Conservation (phyloP, 1,140 invertebrate species). For the Drosophila trapezifrons region DNA sequence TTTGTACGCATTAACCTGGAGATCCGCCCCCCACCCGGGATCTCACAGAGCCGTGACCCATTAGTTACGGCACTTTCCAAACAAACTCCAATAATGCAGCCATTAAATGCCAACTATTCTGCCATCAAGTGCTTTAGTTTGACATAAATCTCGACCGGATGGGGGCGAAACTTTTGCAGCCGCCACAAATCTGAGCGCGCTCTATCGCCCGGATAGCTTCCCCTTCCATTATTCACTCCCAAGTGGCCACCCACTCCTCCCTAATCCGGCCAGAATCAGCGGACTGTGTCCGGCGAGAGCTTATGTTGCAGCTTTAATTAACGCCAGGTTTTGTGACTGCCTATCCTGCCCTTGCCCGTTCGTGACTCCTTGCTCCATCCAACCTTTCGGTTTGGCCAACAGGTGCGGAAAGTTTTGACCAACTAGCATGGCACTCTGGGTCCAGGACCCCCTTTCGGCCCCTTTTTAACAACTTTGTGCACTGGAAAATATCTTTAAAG, state of each 20-base stretch:
- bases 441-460: conserved; percentile 5
- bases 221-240: conserved; percentile 3
- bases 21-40: neutral
- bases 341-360: neutral
- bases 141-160: conserved; percentile 74
- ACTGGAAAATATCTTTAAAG: neutral
- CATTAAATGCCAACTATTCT: conserved; percentile 80
- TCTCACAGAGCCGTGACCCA: conserved; percentile 58
- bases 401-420: conserved; percentile 69
- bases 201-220: conserved; percentile 2
- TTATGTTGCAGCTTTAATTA: conserved; percentile 76
- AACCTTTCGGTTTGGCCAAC: conserved; percentile 47
- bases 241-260: conserved; percentile 9
- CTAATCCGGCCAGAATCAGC: conserved; percentile 22
- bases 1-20: conserved; percentile 50
- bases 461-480: conserved; percentile 6
- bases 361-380: neutral
- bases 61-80: conserved; percentile 70
- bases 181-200: conserved; percentile 54
- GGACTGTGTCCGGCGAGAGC: conserved; percentile 40
- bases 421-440: conserved; percentile 14
- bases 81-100: conserved; percentile 79
- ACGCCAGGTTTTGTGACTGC: conserved; percentile 72
- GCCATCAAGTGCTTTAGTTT: conserved; percentile 80
- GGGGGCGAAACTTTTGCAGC: conserved; percentile 56